A percentile compares a stretch with the other conserved stretches of the same genome.
phyloP scores from a whole-genome alignment of 2,888 invertebrate genomes.

The Stratiomys singularior region DNA sequence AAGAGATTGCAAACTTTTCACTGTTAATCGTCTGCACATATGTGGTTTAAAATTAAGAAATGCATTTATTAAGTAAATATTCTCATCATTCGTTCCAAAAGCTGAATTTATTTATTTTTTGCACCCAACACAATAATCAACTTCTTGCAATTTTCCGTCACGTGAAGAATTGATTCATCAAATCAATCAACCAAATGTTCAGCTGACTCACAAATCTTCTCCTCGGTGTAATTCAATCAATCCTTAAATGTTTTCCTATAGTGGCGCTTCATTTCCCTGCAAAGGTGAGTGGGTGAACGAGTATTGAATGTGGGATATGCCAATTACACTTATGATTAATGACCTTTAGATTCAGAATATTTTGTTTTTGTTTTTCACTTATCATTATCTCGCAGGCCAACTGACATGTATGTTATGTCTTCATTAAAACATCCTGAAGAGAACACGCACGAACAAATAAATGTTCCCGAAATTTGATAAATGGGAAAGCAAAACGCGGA shows the following conservation, averaged over 20 bases:
- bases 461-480: background rate
- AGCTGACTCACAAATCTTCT: background rate
- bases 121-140: too few relatives aligned
- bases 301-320: conserved; percentile 11
- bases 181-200: too few relatives aligned
- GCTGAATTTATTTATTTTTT: too few relatives aligned
- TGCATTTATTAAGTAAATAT: too few relatives aligned
- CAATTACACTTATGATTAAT: conserved; percentile 28
- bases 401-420: conserved; percentile 31
- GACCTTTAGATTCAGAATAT: background rate
- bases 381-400: background rate
- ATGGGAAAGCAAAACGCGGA: background rate
- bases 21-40: too few relatives aligned
- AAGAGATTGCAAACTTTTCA: too few relatives aligned
- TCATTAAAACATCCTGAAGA: conserved; percentile 1
- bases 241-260: too few relatives aligned
- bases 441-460: conserved; percentile 18
- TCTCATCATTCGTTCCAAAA: too few relatives aligned
- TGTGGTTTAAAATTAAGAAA: too few relatives aligned
- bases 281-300: background rate
- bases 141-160: too few relatives aligned
- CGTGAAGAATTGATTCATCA: too few relatives aligned
- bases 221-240: conserved; percentile 11
- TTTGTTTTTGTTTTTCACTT: background rate
- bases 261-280: background rate